Conservation (phyloP, 2,888 invertebrate species). For the Elgonia sp. region DNA sequence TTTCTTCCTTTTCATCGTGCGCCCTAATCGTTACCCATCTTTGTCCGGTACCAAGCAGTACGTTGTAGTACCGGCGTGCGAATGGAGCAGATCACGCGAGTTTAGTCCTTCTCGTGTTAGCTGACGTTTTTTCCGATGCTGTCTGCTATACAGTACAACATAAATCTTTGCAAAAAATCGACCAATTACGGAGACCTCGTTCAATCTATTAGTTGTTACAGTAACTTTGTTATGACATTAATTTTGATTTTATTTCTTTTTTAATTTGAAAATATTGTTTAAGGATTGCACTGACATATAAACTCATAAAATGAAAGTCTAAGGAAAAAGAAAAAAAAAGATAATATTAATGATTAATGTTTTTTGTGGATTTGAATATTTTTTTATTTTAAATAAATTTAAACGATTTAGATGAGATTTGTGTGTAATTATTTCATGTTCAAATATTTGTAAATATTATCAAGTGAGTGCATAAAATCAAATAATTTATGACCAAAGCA, state of each 20-base stretch:
- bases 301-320: constrained; percentile 20
- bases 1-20: constrained; percentile 34
- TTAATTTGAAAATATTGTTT: constrained; percentile 29
- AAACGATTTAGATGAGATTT: too few relatives aligned
- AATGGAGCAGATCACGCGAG: constrained; percentile 61
- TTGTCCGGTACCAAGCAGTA: constrained; percentile 56
- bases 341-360: constrained; percentile 5
- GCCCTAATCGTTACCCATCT: constrained; percentile 56
- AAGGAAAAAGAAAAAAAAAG: background rate
- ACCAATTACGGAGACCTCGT: constrained; percentile 41
- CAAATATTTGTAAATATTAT: too few relatives aligned
- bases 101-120: constrained; percentile 54
- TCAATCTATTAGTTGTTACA: background rate
- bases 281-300: background rate
- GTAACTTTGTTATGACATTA: constrained; percentile 11
- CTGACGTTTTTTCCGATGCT: constrained; percentile 47
- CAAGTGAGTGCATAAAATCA: too few relatives aligned
- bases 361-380: background rate
- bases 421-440: too few relatives aligned
- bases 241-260: constrained; percentile 28
- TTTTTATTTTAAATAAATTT: too few relatives aligned
- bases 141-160: constrained; percentile 39
- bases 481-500: too few relatives aligned
- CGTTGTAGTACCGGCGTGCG: constrained; percentile 48
- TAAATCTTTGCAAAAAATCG: constrained; percentile 45